phyloP scores from a whole-genome alignment of 1,140 invertebrate species.

The Pararge aegeria region DNA sequence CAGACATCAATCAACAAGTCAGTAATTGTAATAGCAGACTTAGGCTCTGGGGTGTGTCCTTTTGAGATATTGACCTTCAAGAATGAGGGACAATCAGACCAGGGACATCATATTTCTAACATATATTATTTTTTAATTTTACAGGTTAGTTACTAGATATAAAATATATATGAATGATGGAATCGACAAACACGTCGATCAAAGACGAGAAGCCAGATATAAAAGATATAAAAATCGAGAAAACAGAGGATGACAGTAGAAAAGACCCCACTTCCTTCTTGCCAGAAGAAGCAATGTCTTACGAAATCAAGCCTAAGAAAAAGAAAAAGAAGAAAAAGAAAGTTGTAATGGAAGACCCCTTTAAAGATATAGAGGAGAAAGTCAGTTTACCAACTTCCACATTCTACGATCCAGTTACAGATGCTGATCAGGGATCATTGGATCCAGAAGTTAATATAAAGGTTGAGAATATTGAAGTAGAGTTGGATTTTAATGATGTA shows the following conservation, averaged over 20 bases:
- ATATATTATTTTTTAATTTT: constrained; percentile 10
- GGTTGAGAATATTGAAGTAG: constrained; percentile 71
- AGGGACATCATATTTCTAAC: no score
- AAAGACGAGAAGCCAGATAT: constrained; percentile 30
- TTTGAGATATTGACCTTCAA: no score
- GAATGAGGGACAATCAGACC: no score
- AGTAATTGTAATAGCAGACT: no score
- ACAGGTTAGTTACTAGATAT: constrained; percentile 5
- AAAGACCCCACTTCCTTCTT: constrained; percentile 64
- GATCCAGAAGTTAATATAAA: constrained; percentile 70
- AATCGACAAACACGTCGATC: constrained; percentile 26
- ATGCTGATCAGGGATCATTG: constrained; percentile 21
- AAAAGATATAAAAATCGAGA: constrained; percentile 38
- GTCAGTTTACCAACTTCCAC: constrained; percentile 27
- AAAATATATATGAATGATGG: constrained; percentile 16
- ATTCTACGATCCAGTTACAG: constrained; percentile 31
- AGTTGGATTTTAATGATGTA: constrained; percentile 72
- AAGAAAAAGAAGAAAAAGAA: constrained; percentile 60
- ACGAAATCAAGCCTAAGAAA: constrained; percentile 69
- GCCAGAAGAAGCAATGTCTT: constrained; percentile 66
- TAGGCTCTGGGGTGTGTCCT: no score
- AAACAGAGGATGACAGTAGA: constrained; percentile 34
- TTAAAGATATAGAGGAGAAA: constrained; percentile 62
- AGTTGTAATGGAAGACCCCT: constrained; percentile 52
- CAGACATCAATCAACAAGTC: no score